These are phyloP conservation scores for Corvus hawaiiensis DNA, from an alignment of 2,113 vertebrate species.

Conservation along the genomic window DNA sequence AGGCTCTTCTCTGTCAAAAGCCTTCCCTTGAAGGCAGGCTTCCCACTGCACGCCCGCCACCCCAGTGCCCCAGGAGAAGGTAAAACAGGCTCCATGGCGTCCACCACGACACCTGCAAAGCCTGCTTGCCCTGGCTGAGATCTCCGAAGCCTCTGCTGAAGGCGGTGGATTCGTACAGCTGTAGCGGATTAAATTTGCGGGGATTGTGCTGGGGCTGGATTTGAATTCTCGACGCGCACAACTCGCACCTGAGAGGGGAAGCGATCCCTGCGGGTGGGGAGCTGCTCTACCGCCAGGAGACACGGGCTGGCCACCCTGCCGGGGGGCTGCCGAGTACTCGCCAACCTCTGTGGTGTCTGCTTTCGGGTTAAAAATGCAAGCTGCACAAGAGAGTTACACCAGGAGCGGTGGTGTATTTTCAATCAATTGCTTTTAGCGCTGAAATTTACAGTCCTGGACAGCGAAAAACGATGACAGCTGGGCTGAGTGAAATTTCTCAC, in stretches of 20 bases:
- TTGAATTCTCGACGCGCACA: neutral
- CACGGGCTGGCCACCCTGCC: accelerated
- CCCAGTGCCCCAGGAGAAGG: accelerated
- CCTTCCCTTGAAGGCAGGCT: accelerated
- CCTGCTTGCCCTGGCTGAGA: neutral
- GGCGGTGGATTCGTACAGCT: neutral
- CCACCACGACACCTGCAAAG: neutral
- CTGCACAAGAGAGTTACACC: accelerated
- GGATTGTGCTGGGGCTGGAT: accelerated
- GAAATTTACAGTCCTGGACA: neutral
- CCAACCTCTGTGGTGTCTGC: accelerated
- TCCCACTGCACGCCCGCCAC: accelerated
- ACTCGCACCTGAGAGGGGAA: accelerated
- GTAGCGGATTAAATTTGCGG: neutral
- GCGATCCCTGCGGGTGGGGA: accelerated
- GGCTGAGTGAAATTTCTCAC: neutral
- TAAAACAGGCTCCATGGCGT: accelerated
- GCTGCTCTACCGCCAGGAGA: accelerated
- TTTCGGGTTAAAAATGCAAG: accelerated
- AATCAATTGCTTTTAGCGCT: neutral
- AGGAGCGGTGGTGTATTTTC: accelerated
- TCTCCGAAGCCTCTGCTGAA: accelerated
- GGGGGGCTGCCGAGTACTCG: neutral
- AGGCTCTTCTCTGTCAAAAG: no score
- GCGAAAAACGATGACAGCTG: neutral